phyloP scores from a whole-genome alignment of 2,113 vertebrate genomes.

The Crotalus tigris region DNA sequence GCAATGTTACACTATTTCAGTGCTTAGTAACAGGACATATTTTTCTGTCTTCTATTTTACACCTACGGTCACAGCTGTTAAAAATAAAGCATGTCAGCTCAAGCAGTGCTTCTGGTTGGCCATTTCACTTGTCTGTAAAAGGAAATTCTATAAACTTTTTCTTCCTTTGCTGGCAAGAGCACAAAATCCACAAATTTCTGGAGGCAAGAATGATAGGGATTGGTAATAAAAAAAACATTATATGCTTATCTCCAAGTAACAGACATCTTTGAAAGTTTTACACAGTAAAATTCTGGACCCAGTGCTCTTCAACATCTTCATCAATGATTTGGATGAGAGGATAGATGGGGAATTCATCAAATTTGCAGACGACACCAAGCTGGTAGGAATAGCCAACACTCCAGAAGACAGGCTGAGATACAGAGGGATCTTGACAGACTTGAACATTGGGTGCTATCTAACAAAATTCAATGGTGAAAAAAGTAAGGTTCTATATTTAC shows the following conservation, averaged over 20 bases:
- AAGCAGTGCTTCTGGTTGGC: neutral
- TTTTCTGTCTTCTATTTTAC: conserved; percentile 18
- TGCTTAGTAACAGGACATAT: neutral
- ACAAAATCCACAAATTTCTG: neutral
- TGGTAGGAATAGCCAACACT: no score
- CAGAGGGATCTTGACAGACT: no score
- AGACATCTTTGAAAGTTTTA: neutral
- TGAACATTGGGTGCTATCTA: no score
- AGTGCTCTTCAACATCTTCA: no score
- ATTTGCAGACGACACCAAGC: no score
- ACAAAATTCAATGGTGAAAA: no score
- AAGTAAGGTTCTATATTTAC: no score
- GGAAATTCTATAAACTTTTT: neutral
- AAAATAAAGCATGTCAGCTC: neutral
- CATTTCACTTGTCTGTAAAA: neutral
- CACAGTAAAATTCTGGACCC: neutral
- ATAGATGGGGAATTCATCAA: no score
- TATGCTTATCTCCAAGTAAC: neutral
- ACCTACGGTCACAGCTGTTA: neutral
- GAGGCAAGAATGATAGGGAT: neutral
- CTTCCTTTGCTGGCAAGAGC: neutral
- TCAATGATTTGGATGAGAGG: no score
- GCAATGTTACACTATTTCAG: conserved; percentile 32
- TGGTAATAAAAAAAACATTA: neutral
- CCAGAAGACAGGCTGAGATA: no score